Percentiles rank a stretch among this genome's conserved stretches.
Conservation (phyloP, 2,888 invertebrate genomes). For the Agrotis puta region DNA sequence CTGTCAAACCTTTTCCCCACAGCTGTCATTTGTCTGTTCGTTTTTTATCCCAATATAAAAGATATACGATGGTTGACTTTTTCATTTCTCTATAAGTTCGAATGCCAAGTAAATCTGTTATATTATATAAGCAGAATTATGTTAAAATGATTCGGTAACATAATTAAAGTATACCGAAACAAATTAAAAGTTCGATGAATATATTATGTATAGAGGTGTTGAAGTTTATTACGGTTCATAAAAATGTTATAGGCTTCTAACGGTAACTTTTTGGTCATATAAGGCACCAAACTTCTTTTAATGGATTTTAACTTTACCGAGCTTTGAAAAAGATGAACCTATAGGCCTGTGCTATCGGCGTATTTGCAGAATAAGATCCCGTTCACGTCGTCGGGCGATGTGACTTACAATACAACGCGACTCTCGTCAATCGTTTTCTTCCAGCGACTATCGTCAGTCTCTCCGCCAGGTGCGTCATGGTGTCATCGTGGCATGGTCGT, state of each 20-base stretch:
- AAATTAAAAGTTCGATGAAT: neutral
- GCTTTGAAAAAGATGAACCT: neutral
- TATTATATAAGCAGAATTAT: too few relatives aligned
- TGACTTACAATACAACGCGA: too few relatives aligned
- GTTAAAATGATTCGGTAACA: neutral
- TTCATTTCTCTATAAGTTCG: too few relatives aligned
- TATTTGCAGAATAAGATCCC: neutral
- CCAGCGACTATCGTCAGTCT: neutral
- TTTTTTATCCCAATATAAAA: too few relatives aligned
- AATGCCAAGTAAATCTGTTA: too few relatives aligned
- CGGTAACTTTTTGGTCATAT: neutral
- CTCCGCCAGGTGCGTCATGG: too few relatives aligned
- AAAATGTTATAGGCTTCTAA: conserved; percentile 20
- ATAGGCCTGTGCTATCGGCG: neutral
- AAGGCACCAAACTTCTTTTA: neutral
- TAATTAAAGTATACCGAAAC: neutral
- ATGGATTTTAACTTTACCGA: neutral
- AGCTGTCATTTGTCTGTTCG: too few relatives aligned
- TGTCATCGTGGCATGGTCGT: too few relatives aligned
- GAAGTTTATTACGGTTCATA: conserved; percentile 27
- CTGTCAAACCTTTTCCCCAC: too few relatives aligned
- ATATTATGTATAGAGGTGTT: too few relatives aligned
- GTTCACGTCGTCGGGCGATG: neutral
- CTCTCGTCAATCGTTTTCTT: too few relatives aligned
- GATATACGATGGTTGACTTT: too few relatives aligned